Evolutionary conservation across 2,113 vertebrate species (phyloP).

Genomic region (Bambusicola thoracicus): DNA sequence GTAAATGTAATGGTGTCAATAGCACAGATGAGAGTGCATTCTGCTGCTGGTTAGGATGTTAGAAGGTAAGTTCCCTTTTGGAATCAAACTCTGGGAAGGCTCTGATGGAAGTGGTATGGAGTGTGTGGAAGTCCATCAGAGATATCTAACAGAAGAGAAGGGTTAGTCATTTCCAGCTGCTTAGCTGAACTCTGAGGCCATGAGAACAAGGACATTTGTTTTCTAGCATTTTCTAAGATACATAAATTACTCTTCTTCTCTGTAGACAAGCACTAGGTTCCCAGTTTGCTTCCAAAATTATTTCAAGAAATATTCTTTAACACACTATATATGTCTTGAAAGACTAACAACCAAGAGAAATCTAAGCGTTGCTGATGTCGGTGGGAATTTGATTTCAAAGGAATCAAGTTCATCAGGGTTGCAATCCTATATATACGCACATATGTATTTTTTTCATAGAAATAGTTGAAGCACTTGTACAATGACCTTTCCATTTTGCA

Average conservation of each 20-base stretch:
- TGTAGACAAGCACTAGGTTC: conserved; percentile 30
- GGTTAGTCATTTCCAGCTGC: conserved; percentile 29
- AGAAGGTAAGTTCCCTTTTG: not conserved
- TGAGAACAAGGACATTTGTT: conserved; percentile 41
- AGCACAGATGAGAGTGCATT: not conserved
- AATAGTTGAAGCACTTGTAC: not conserved
- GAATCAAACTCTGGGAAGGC: not conserved
- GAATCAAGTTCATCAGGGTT: not conserved
- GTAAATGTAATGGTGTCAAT: not conserved
- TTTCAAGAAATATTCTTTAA: conserved; percentile 46
- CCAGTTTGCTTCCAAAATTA: conserved; percentile 6
- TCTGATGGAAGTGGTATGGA: not conserved
- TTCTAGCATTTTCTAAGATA: conserved; percentile 42
- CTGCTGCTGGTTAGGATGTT: not conserved
- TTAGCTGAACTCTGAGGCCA: conserved; percentile 61
- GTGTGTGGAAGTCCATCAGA: not conserved
- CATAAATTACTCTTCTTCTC: conserved; percentile 40
- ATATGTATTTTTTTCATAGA: not conserved
- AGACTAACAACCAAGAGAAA: not conserved
- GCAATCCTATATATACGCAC: not conserved
- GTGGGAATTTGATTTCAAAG: conserved; percentile 15
- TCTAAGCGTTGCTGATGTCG: not conserved
- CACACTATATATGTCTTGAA: not conserved
- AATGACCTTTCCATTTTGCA: not conserved
- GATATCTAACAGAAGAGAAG: not conserved